These are phyloP conservation scores for Bombylius major DNA, from an alignment of 2,888 invertebrate genomes.

Conservation along the genomic window DNA sequence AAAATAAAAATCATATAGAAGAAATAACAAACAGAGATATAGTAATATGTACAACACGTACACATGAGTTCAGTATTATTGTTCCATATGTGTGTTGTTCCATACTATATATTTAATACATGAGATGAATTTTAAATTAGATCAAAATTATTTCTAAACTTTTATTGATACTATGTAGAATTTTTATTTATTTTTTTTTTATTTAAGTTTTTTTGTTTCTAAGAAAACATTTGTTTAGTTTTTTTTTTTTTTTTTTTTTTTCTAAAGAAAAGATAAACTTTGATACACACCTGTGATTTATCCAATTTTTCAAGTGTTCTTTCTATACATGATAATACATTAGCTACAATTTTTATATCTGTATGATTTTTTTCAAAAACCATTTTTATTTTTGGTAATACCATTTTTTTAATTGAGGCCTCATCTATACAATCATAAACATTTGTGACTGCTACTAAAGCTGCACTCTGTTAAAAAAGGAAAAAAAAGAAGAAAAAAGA, in stretches of 20 bases:
- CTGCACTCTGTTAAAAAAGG: conserved; percentile 58
- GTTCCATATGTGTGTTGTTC: too few relatives aligned
- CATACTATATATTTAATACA: too few relatives aligned
- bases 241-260: too few relatives aligned
- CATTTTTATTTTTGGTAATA: conserved; percentile 69
- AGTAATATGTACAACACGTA: too few relatives aligned
- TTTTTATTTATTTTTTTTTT: background rate
- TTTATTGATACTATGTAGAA: too few relatives aligned
- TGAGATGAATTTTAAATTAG: too few relatives aligned
- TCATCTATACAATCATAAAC: conserved; percentile 77
- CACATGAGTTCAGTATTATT: too few relatives aligned
- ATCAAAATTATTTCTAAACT: too few relatives aligned
- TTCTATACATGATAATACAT: conserved; percentile 67
- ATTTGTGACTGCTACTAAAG: conserved; percentile 74
- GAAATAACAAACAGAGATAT: too few relatives aligned
- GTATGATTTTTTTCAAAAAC: conserved; percentile 67
- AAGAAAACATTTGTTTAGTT: background rate
- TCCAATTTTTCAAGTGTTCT: conserved; percentile 73
- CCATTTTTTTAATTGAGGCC: conserved; percentile 61
- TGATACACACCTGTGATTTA: conserved; percentile 47
- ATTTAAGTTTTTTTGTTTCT: too few relatives aligned
- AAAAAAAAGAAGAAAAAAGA: background rate
- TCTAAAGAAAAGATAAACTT: too few relatives aligned
- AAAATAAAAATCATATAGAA: too few relatives aligned
- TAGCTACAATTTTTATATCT: conserved; percentile 68